A percentile compares a stretch with the other conserved stretches of the same genome.
Evolutionary conservation across 2,113 vertebrate species (phyloP).

Genomic region (Catharus fuscescens): DNA sequence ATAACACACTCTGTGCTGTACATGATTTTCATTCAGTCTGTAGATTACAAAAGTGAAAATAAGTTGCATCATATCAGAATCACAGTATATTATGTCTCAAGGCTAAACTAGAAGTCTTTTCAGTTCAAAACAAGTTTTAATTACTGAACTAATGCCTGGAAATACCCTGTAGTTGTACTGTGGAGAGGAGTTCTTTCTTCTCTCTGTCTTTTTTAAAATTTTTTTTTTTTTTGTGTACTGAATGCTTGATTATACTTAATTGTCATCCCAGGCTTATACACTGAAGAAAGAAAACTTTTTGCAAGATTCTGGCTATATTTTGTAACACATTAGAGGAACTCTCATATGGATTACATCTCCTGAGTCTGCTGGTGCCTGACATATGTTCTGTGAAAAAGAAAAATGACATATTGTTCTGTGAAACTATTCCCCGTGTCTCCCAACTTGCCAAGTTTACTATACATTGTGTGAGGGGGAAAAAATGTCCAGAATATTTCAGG

Average conservation of each 20-base stretch:
- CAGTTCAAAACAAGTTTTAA: neutral
- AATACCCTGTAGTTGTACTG: neutral
- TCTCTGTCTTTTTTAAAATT: too few relatives aligned
- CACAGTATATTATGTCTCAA: neutral
- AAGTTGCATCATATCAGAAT: neutral
- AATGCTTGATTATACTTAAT: neutral
- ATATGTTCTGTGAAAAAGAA: conserved; percentile 32
- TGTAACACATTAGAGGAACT: conserved; percentile 1
- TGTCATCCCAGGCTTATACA: neutral
- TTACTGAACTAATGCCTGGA: neutral
- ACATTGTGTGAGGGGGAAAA: neutral
- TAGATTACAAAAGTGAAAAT: neutral
- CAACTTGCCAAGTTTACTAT: conserved; percentile 23
- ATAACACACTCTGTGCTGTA: neutral
- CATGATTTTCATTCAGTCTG: neutral
- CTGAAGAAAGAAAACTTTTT: neutral
- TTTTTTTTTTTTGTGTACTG: neutral
- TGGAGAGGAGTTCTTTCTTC: neutral
- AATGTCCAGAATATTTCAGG: neutral
- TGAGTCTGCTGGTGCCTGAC: conserved; percentile 10
- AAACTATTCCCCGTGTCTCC: conserved; percentile 18
- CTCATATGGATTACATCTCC: conserved; percentile 46
- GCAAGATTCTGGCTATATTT: neutral
- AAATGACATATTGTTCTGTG: conserved; percentile 21
- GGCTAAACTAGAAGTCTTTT: neutral